Percentiles rank a stretch among this genome's conserved stretches.
Evolutionary conservation across 2,113 vertebrate species (phyloP).

Genomic region (Notothenia coriiceps): DNA sequence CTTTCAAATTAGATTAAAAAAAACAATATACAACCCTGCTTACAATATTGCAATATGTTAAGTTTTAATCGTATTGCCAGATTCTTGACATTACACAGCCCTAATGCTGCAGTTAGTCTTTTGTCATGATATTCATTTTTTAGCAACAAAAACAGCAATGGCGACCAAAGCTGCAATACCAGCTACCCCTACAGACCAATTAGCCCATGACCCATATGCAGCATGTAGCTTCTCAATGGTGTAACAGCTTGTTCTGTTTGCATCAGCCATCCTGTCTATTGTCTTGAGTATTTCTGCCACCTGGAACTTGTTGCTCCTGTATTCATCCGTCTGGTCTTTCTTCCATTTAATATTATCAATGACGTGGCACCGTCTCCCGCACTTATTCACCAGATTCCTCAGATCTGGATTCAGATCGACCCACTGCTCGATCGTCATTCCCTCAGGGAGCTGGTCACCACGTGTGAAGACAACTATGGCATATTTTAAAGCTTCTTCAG

Average conservation of each 20-base stretch:
- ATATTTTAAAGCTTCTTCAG: not conserved
- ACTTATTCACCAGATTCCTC: not conserved
- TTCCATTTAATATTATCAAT: not conserved
- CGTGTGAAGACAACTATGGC: not conserved
- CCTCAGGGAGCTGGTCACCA: not conserved
- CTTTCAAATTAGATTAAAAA: no score
- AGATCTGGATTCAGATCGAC: not conserved
- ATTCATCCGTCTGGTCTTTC: not conserved
- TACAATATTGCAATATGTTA: no score
- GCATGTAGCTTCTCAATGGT: not conserved
- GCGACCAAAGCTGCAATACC: no score
- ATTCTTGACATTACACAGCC: no score
- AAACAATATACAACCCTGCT: no score
- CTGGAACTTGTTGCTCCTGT: slow-evolving; percentile 14
- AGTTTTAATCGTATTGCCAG: no score
- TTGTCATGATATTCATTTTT: no score
- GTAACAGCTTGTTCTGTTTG: not conserved
- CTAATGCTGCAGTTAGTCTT: no score
- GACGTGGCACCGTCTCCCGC: not conserved
- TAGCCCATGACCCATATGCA: no score
- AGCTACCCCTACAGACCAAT: no score
- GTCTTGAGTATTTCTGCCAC: not conserved
- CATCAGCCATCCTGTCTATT: not conserved
- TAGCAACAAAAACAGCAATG: no score
- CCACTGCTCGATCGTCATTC: not conserved